These are phyloP conservation scores for Agrenia bidenticulata DNA, from an alignment of 2,888 invertebrate species.

Conservation along the genomic window DNA sequence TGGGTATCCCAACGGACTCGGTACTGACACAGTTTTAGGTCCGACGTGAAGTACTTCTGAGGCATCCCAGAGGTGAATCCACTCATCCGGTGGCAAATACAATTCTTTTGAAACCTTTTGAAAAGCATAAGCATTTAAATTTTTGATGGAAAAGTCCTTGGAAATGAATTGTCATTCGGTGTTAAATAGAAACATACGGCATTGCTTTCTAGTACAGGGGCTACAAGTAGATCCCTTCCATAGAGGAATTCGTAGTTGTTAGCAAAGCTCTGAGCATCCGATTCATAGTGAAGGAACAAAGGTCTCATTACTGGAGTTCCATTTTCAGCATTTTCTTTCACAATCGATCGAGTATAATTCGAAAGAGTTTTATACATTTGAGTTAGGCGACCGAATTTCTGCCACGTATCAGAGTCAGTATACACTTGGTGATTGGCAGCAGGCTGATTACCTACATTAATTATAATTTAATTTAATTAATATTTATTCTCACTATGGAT, in stretches of 20 bases:
- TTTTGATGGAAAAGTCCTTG: background rate
- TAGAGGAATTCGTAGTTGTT: conserved; percentile 48
- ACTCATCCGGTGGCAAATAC: conserved; percentile 41
- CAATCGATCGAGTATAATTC: conserved; percentile 42
- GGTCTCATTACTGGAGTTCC: conserved; percentile 52
- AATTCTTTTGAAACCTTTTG: conserved; percentile 24
- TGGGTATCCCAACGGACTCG: conserved; percentile 47
- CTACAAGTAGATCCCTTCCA: conserved; percentile 52
- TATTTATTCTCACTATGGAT: background rate
- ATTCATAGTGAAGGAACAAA: conserved; percentile 50
- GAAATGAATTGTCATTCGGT: background rate
- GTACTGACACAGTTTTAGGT: conserved; percentile 28
- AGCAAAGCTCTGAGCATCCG: conserved; percentile 34
- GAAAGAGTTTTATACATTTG: conserved; percentile 44
- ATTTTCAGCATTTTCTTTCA: conserved; percentile 25
- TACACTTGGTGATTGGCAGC: conserved; percentile 52
- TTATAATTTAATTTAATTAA: conserved; percentile 3
- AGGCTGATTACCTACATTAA: conserved; percentile 45
- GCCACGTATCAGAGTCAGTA: conserved; percentile 45
- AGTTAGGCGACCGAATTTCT: conserved; percentile 48
- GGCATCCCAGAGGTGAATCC: conserved; percentile 48
- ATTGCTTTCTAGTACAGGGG: conserved; percentile 43
- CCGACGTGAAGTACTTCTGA: conserved; percentile 24
- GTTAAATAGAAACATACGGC: conserved; percentile 28
- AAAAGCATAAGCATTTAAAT: background rate